Base-by-base conservation (phyloP, 2,113 vertebrate genomes). In the Amphiprion ocellaris region DNA sequence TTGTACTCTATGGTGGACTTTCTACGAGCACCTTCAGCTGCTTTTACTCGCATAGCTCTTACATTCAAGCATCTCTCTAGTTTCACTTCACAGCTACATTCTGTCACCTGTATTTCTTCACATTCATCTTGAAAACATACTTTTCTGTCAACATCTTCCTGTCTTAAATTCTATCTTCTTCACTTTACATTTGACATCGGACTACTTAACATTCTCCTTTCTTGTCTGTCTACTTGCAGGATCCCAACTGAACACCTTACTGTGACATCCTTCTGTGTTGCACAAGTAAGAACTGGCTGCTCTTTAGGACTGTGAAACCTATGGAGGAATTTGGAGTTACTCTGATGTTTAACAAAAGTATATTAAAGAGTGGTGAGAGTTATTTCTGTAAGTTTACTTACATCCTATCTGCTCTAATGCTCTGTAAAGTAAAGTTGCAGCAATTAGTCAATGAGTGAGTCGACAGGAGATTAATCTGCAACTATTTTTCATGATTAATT, bases 231-330 rank as follows among this genome's bases (percentile, higher is more conserved):
- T 75, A 89, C 92, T 50, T 90, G 59, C 84, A 69, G 26, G 49
- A n/a, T 81, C 49, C 19, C 69, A 4, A 2, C 78, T 50, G 1
- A 17, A 77, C 72, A 82, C 90, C 88, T 86, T 91, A 23, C 90
- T 76, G 46, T 66, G 55, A 26, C 87, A 6, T 86, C 84, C 77
- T 56, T 79, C 39, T 23, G 21, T 41, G 10, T 63, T 33, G 10
- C 2, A 7, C 37, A 53, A 0, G 1, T 7, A 12, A 67, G 69
- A 19, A 62, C 46, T 49, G 53, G 16, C 8, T 41, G 52, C 39
- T 23, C 54, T 64, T 54, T 19, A 1, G 19, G 30, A 47, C 58
- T 19, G n/a, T n/a, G 49, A 54, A 53, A 19, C 50, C 69, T 59
- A 44, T 55, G 56, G 65, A 79, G 74, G 72, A 69, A 63, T 74